Evolutionary conservation across 2,888 invertebrate species (phyloP).

Genomic region (Oeneis ivallda): DNA sequence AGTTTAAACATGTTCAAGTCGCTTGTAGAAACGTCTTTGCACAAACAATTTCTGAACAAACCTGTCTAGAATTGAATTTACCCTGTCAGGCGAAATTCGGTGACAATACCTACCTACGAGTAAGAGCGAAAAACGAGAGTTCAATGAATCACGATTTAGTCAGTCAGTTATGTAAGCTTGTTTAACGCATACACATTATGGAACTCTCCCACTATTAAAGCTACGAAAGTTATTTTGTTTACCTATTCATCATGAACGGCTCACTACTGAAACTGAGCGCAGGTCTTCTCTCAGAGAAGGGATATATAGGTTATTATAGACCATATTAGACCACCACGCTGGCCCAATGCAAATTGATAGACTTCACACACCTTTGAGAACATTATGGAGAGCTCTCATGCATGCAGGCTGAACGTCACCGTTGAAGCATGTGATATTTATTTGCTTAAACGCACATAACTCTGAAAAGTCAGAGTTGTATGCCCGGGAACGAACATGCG

Average conservation of each 20-base stretch:
- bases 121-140: constrained; percentile 15
- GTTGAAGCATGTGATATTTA: too few species aligned
- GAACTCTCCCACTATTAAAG: neutral
- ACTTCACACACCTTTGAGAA: too few species aligned
- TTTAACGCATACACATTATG: constrained; percentile 3
- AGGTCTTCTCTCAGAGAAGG: too few species aligned
- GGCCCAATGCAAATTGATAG: too few species aligned
- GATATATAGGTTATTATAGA: too few species aligned
- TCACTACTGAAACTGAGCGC: too few species aligned
- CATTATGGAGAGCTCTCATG: too few species aligned
- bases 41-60: constrained; percentile 1
- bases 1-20: neutral
- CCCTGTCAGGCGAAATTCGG: constrained; percentile 11
- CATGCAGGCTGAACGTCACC: too few species aligned
- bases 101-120: constrained; percentile 9
- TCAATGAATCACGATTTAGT: constrained; percentile 19
- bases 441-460: too few species aligned
- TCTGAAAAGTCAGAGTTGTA: too few species aligned
- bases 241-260: neutral
- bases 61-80: constrained; percentile 14
- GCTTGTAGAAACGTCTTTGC: constrained; percentile 15
- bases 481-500: too few species aligned
- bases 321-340: too few species aligned
- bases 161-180: constrained; percentile 11
- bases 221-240: neutral